A percentile compares a stretch with the other conserved stretches of the same genome.
These are phyloP conservation scores for Ailuropoda melanoleuca DNA, from an alignment of 2,113 vertebrate genomes.

Conservation along the genomic window DNA sequence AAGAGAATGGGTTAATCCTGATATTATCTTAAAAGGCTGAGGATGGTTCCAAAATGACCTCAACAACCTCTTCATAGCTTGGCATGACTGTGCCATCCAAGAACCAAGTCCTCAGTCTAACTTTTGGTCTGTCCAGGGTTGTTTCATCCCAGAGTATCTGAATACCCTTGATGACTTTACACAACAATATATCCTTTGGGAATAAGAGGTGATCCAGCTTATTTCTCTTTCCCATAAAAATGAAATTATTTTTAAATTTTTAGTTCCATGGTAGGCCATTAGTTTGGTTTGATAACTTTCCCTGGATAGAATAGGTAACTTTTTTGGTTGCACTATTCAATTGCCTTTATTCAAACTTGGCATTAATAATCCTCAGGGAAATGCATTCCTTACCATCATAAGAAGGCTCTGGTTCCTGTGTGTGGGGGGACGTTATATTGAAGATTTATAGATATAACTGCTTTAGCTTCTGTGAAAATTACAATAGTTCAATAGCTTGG, in stretches of 20 bases:
- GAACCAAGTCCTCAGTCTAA: not conserved
- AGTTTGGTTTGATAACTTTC: not conserved
- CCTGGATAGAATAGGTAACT: not conserved
- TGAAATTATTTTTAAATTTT: not conserved
- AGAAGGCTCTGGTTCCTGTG: not conserved
- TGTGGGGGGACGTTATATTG: not conserved
- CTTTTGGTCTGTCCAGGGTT: not conserved
- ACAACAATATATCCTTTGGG: not conserved
- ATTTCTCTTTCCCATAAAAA: not conserved
- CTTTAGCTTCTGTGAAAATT: slow-evolving; percentile 24
- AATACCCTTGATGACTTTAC: not conserved
- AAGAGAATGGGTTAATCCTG: not conserved
- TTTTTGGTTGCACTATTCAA: not conserved
- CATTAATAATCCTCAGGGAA: not conserved
- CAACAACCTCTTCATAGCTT: not conserved
- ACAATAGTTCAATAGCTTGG: not conserved
- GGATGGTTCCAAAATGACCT: not conserved
- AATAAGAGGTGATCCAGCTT: not conserved
- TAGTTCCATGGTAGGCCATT: not conserved
- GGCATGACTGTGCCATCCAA: not conserved
- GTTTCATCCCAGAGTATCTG: not conserved
- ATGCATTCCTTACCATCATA: not conserved
- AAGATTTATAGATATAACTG: not conserved
- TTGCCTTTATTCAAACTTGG: not conserved
- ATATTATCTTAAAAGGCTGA: slow-evolving; percentile 12